phyloP scores from a whole-genome alignment of 2,113 vertebrate genomes.

The Excalfactoria chinensis region DNA sequence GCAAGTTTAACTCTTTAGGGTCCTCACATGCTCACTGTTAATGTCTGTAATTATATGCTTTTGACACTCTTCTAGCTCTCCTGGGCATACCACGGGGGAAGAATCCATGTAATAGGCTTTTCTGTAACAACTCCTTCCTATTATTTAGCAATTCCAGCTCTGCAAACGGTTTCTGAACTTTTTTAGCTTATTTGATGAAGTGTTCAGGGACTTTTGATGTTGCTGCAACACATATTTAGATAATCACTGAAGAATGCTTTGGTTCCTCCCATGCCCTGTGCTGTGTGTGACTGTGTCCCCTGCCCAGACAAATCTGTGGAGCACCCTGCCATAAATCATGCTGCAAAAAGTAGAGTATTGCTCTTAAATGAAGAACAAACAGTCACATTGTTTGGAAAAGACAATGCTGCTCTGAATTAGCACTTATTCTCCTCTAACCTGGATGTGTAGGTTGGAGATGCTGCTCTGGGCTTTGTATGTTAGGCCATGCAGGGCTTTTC shows the following conservation, averaged over 20 bases:
- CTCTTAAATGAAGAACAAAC: slow-evolving; percentile 3
- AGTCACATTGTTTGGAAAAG: slow-evolving; percentile 5
- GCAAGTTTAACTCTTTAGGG: not conserved
- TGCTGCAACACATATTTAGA: slow-evolving; percentile 61
- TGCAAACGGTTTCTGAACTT: slow-evolving; percentile 43
- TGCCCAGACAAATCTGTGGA: slow-evolving; percentile 23
- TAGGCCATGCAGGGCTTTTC: not conserved
- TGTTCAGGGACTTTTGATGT: slow-evolving; percentile 58
- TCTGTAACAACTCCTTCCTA: slow-evolving; percentile 30
- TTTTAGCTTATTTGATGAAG: slow-evolving; percentile 51
- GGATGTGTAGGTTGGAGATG: not conserved
- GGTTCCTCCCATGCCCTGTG: slow-evolving; percentile 63
- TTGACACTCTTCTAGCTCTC: not conserved
- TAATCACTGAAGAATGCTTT: slow-evolving; percentile 71
- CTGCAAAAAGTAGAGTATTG: slow-evolving; percentile 12
- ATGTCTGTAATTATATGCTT: not conserved
- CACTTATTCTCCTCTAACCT: not conserved
- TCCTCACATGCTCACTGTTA: not conserved
- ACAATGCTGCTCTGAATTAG: not conserved
- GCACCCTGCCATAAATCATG: not conserved
- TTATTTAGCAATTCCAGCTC: slow-evolving; percentile 26
- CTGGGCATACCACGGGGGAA: not conserved
- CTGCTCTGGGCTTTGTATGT: not conserved
- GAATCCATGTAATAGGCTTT: slow-evolving; percentile 9
- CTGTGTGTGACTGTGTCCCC: slow-evolving; percentile 28